Percentiles rank a stretch among this genome's conserved stretches.
Conservation (phyloP, 1,140 invertebrate genomes). For the Drosophila rufa region DNA sequence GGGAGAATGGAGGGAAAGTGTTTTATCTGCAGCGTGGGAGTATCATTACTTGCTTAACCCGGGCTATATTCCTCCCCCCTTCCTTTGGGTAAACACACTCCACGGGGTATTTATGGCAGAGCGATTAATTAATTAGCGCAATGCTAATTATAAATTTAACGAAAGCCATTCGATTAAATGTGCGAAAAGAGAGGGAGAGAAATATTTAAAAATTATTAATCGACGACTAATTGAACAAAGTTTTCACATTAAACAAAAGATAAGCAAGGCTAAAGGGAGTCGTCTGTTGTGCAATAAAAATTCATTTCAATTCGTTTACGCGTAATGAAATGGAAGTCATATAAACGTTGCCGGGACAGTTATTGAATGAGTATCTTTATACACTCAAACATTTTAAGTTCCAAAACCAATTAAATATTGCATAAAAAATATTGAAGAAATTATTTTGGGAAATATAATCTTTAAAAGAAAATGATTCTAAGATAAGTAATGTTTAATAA, state of each 20-base stretch:
- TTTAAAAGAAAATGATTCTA: too few relatives aligned
- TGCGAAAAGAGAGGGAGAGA: slow-evolving; percentile 37
- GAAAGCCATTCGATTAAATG: slow-evolving; percentile 54
- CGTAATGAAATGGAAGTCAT: slow-evolving; percentile 82
- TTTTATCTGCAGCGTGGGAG: slow-evolving; percentile 51
- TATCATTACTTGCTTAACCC: slow-evolving; percentile 33
- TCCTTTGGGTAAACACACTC: slow-evolving; percentile 2
- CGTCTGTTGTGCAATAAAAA: slow-evolving; percentile 78
- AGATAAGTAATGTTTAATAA: too few relatives aligned
- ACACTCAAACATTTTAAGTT: background rate
- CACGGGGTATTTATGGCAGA: slow-evolving; percentile 50
- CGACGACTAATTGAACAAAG: slow-evolving; percentile 76
- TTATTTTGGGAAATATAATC: too few relatives aligned
- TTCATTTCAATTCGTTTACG: slow-evolving; percentile 83
- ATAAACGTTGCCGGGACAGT: slow-evolving; percentile 67
- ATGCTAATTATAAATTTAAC: slow-evolving; percentile 71
- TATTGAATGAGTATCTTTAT: slow-evolving; percentile 51
- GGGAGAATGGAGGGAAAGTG: slow-evolving; percentile 45
- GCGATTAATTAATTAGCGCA: slow-evolving; percentile 78
- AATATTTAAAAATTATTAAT: slow-evolving; percentile 74
- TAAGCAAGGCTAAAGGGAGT: slow-evolving; percentile 44
- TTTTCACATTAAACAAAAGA: slow-evolving; percentile 82
- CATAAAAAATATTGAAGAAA: too few relatives aligned
- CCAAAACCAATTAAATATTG: too few relatives aligned
- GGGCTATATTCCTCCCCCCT: background rate